A percentile compares a stretch with the other conserved stretches of the same genome.
Conservation (phyloP, 2,888 invertebrate genomes). For the Schrankia costaestrigalis region DNA sequence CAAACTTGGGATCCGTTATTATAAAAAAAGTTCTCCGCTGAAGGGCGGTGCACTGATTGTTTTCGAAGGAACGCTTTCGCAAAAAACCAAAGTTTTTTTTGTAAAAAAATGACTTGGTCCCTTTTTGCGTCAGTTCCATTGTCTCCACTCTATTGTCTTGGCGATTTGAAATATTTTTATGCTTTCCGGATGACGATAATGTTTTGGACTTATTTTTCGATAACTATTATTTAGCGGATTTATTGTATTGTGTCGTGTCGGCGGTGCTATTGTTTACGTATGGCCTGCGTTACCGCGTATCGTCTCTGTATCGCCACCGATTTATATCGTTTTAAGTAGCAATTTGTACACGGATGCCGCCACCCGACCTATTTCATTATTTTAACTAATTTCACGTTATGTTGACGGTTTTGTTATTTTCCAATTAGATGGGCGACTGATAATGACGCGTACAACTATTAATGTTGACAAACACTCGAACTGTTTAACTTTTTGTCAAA, state of each 20-base stretch:
- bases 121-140: constrained; percentile 73
- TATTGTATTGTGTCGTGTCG: constrained; percentile 52
- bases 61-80: constrained; percentile 62
- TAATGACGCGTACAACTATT: constrained; percentile 33
- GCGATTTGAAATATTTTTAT: constrained; percentile 78
- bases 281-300: constrained; percentile 26
- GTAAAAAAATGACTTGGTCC: constrained; percentile 56
- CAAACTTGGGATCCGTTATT: constrained; percentile 71
- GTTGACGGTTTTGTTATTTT: constrained; percentile 48
- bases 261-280: constrained; percentile 45
- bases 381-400: constrained; percentile 43
- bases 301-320: constrained; percentile 29
- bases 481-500: constrained; percentile 23
- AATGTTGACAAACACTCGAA: constrained; percentile 28
- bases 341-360: constrained; percentile 62
- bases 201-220: constrained; percentile 74
- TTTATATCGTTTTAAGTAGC: constrained; percentile 51
- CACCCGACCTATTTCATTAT: constrained; percentile 35
- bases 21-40: constrained; percentile 49
- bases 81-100: constrained; percentile 65
- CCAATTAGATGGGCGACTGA: constrained; percentile 41
- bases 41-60: constrained; percentile 70
- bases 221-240: constrained; percentile 78
- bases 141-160: constrained; percentile 75
- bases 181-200: constrained; percentile 76